Conservation (phyloP, 2,797 vertebrate genomes). For the Fratercula arctica region DNA sequence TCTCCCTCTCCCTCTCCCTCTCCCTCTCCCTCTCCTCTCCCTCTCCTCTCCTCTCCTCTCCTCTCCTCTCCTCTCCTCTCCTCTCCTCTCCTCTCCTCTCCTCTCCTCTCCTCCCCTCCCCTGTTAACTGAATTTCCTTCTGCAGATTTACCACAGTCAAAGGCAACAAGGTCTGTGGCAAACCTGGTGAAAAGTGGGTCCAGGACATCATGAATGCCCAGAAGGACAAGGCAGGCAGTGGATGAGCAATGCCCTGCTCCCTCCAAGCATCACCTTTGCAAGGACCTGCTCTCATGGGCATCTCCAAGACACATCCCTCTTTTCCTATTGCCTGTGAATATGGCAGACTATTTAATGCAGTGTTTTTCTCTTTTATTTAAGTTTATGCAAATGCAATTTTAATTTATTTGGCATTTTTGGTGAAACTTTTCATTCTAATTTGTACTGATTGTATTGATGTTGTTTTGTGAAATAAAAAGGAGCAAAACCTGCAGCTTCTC, state of each 20-base stretch:
- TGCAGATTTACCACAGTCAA: slow-evolving; percentile 64
- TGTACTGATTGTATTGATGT: background rate
- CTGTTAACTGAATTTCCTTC: background rate
- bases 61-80: background rate
- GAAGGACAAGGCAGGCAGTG: background rate
- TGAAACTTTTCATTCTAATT: background rate
- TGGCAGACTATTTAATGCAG: background rate
- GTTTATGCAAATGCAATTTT: background rate
- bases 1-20: no score
- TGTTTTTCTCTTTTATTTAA: background rate
- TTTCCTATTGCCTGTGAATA: background rate
- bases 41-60: no score
- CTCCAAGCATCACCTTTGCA: background rate
- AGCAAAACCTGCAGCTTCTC: background rate
- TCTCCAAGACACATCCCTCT: background rate
- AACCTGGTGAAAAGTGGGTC: slow-evolving; percentile 65
- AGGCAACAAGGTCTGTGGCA: slow-evolving; percentile 46
- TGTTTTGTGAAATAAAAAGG: slow-evolving; percentile 21
- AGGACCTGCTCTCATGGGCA: background rate
- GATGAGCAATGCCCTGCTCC: background rate
- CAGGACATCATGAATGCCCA: background rate
- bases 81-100: background rate
- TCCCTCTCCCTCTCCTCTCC: no score
- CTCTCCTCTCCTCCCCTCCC: background rate
- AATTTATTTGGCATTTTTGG: background rate